Conservation (phyloP, 2,113 vertebrate species). For the Natator depressus region DNA sequence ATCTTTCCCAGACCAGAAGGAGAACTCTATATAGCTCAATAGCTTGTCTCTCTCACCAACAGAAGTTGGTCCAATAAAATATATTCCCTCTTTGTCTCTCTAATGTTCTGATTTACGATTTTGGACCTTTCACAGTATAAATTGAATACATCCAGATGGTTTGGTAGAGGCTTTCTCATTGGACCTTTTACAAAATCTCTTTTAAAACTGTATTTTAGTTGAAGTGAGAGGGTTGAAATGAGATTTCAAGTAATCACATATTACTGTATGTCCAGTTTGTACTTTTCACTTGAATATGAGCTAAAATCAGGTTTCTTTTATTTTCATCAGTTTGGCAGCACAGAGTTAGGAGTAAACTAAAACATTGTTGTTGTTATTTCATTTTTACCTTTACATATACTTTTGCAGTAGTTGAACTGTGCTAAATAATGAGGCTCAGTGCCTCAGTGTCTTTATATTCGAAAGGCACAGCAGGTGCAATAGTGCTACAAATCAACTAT, state of each 20-base stretch:
- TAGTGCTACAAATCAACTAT: constrained; percentile 27
- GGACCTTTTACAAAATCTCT: not conserved
- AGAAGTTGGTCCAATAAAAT: not conserved
- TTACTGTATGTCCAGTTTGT: not conserved
- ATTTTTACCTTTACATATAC: not conserved
- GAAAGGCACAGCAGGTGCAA: constrained; percentile 38
- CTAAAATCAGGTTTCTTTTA: constrained; percentile 50
- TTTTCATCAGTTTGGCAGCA: constrained; percentile 1
- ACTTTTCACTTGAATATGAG: constrained; percentile 44
- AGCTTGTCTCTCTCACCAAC: not conserved
- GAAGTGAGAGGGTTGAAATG: constrained; percentile 10
- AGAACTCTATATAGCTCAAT: not conserved
- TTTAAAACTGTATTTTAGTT: constrained; percentile 26
- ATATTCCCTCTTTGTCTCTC: not conserved
- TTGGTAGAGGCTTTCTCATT: constrained; percentile 9
- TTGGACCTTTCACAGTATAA: constrained; percentile 21
- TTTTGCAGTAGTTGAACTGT: constrained; percentile 36
- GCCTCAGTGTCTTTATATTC: constrained; percentile 18
- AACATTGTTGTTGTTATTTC: constrained; percentile 43
- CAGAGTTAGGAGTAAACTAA: constrained; percentile 31
- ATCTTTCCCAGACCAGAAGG: not conserved
- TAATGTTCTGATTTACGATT: constrained; percentile 19
- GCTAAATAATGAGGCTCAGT: constrained; percentile 32
- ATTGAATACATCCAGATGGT: not conserved
- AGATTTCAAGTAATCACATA: not conserved